These are phyloP conservation scores for Formicarius rufipectus DNA, from an alignment of 2,113 vertebrate genomes.

Conservation along the genomic window DNA sequence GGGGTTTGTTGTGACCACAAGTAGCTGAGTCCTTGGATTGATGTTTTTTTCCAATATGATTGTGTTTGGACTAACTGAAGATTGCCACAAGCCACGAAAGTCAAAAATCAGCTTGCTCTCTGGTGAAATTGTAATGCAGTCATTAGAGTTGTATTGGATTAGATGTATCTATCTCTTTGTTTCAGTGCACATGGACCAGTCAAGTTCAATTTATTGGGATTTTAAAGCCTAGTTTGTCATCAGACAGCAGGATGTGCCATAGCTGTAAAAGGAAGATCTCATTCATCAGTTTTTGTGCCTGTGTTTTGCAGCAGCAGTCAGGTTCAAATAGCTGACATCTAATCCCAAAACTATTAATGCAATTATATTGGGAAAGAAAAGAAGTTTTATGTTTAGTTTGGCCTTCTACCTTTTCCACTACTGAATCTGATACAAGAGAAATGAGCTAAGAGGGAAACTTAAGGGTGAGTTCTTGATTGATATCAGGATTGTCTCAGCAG, in stretches of 20 bases:
- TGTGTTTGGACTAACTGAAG: background rate
- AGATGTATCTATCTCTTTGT: constrained; percentile 20
- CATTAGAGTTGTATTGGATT: constrained; percentile 23
- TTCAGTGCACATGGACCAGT: constrained; percentile 16
- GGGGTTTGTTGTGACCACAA: constrained; percentile 3
- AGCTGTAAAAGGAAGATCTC: constrained; percentile 12
- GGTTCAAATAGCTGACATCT: background rate
- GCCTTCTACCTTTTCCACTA: background rate
- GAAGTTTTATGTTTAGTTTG: background rate
- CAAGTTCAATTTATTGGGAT: constrained; percentile 26
- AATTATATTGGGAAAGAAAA: background rate
- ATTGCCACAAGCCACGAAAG: background rate
- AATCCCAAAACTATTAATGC: constrained; percentile 14
- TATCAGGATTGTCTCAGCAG: background rate
- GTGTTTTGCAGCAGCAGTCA: constrained; percentile 11
- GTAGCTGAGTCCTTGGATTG: background rate
- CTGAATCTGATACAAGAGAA: background rate
- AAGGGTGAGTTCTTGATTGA: background rate
- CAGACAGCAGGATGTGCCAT: background rate
- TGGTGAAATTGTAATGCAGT: background rate
- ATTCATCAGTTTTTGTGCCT: constrained; percentile 15
- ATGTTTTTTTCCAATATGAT: background rate
- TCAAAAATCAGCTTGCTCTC: background rate
- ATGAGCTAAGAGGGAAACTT: background rate
- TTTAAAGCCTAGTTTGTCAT: constrained; percentile 49